Evolutionary conservation across 2,797 vertebrate genomes (phyloP).

Genomic region (Peromyscus aztecus): DNA sequence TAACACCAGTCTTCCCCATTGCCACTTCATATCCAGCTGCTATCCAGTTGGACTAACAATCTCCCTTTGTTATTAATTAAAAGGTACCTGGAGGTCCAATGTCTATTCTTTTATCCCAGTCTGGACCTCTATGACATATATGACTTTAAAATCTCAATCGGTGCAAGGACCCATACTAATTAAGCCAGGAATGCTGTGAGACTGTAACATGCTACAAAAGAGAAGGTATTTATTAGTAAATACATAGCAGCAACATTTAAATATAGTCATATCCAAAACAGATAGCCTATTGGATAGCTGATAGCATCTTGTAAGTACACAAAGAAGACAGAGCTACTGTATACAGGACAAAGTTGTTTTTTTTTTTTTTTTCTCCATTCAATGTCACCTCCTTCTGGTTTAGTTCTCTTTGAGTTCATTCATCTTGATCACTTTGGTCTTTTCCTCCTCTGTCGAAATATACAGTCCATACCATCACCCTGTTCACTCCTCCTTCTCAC

Average conservation of each 20-base stretch:
- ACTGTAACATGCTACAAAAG: not conserved
- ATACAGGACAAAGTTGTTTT: not conserved
- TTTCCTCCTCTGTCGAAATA: not conserved
- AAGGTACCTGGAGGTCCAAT: not conserved
- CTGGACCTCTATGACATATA: not conserved
- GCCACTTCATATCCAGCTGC: not conserved
- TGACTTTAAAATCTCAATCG: not conserved
- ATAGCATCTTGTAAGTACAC: constrained; percentile 5
- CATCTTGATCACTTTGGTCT: not conserved
- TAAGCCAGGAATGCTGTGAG: not conserved
- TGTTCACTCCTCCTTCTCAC: not conserved
- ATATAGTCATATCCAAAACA: not conserved
- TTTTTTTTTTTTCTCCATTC: not conserved
- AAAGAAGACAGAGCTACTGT: not conserved
- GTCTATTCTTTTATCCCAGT: not conserved
- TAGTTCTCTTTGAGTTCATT: not conserved
- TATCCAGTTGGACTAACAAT: not conserved
- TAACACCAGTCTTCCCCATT: not conserved
- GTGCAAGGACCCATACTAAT: not conserved
- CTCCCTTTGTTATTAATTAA: not conserved
- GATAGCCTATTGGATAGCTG: not conserved
- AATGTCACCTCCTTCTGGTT: not conserved
- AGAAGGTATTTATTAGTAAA: not conserved
- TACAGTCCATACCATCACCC: not conserved
- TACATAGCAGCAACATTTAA: not conserved